Percentiles rank a stretch among this genome's conserved stretches.
These are phyloP conservation scores for Ophioninae sp. DNA, from an alignment of 2,888 invertebrate species.

Conservation along the genomic window DNA sequence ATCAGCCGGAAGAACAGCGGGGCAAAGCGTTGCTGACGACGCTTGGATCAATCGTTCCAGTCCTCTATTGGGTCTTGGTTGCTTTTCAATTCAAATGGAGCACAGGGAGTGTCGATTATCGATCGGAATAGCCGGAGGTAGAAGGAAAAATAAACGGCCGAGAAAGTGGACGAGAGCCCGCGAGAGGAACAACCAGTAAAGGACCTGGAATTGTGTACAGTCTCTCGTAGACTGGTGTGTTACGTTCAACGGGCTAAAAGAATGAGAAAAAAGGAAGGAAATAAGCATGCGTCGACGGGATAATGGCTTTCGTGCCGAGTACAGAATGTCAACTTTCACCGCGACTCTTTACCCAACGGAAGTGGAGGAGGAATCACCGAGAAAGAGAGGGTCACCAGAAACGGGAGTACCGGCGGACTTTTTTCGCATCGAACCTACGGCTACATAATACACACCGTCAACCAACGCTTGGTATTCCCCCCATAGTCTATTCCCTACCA, in stretches of 20 bases:
- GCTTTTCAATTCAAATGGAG: conserved; percentile 8
- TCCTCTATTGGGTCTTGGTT: background rate
- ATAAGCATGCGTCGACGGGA: conserved; percentile 50
- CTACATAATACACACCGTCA: conserved; percentile 49
- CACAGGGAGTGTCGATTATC: conserved; percentile 24
- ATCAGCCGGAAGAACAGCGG: background rate
- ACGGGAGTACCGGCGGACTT: background rate
- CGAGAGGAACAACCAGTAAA: background rate
- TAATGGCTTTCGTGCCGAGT: conserved; percentile 64
- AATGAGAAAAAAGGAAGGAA: conserved; percentile 23
- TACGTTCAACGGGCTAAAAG: conserved; percentile 35
- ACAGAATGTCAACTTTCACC: conserved; percentile 65
- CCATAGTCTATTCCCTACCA: conserved; percentile 64
- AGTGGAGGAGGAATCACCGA: conserved; percentile 37
- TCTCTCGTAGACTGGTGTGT: conserved; percentile 44
- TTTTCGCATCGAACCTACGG: conserved; percentile 56
- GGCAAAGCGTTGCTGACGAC: background rate
- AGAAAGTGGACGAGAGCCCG: background rate
- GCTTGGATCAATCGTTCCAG: background rate
- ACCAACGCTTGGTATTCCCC: conserved; percentile 74
- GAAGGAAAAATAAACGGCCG: background rate
- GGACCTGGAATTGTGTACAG: conserved; percentile 44
- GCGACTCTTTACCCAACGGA: conserved; percentile 56
- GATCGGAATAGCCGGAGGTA: conserved; percentile 21
- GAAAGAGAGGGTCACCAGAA: conserved; percentile 18